Evolutionary conservation across 2,113 vertebrate species (phyloP), one percentile per base, ranked within the genome.

Genomic region (Phaethornis superciliosus): DNA sequence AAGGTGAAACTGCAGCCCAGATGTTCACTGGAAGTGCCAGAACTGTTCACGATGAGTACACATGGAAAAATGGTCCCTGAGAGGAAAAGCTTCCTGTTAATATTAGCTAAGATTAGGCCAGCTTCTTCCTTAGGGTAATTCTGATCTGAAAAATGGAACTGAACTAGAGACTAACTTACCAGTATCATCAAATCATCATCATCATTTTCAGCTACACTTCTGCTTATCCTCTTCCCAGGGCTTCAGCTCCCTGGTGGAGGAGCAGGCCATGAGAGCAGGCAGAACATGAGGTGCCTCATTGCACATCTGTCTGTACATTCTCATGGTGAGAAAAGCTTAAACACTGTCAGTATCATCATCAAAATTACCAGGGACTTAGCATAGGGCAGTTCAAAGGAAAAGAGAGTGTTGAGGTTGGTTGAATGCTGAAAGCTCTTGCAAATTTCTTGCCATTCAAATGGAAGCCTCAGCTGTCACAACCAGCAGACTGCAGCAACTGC

Each of bases 31-130:
- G 21, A 71, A 77, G 37, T 51, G 23, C 33, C 37, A 51, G 33
- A 33, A 47, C 44, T 18, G 24, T 14, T 71, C 47, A 10, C 2
- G 8, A 74, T 15, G 3, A 1, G 62, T 4, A 63, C 0, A 0
- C 15, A 10, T 4, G 4, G 18, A 79, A 89, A 87, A 82, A n/a
- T 2, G 21, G 35, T 56, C 40, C 22, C 55, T 35, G 16, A 54
- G 27, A 78, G 47, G 18, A 86, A 77, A 90, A 91, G 13, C 22
- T 91, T 79, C 75, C 33, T 11, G 6, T 14, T 47, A 7, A 15
- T 56, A 65, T 47, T 70, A 26, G 7, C 44, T 9, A 75, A 75
- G 28, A 46, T 56, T 13, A 76, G 18, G 9, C 21, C n/a, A 91
- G 26, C 46, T 58, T 88, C 18, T 56, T 85, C 40, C 54, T 85